Evolutionary conservation across 37 sponge, comb jelly and placozoan genomes (phyloP), one percentile per base, ranked within the genome.

Genomic region (Cliona cf. orientalis): DNA sequence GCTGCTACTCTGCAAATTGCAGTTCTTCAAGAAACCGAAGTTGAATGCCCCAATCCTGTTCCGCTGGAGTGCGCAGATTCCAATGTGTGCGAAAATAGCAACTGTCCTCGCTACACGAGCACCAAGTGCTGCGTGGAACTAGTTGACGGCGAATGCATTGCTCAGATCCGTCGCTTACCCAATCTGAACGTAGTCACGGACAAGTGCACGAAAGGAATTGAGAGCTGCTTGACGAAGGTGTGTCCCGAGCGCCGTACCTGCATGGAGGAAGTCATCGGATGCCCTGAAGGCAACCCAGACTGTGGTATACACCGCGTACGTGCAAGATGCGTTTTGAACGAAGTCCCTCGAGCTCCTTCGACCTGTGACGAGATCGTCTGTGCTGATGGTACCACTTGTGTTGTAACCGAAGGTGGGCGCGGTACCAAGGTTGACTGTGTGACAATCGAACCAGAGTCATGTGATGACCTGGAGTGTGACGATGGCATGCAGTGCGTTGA

Each of bases 101-200:
- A 32, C 35, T 65, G 66, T 33, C 66, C 66, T n/a, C 66, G 66
- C 32, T 65, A 65, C 32, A 29, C 66, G 33, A 65, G 32, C 35
- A 5, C 32, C 3, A 36, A 65, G 35, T 65, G 66, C 66, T 31
- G 36, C 19, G 32, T 29, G 1, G 6, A 65, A 2, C 32, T 31
- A 21, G 26, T n/a, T 36, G 33, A 65, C 35, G 66, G 66, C 35
- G 66, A 34, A 26, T 65, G 66, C 32, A n/a, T 21, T 3, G 66
- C 66, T 1, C 35, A 65, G 2, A 34, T 65, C 6, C 33, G 19
- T 36, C 66, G 66, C 9, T 14, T 49, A 14, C 53, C 53, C 33
- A 29, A 36, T 65, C 2, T 3, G 3, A 33, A 36, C 19, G 17
- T 34, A 19, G 35, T 65, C 4, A 65, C 66, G 4, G 35, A 21